Base-by-base conservation (phyloP, 2,113 vertebrate genomes). In the Triplophysa tibetana region DNA sequence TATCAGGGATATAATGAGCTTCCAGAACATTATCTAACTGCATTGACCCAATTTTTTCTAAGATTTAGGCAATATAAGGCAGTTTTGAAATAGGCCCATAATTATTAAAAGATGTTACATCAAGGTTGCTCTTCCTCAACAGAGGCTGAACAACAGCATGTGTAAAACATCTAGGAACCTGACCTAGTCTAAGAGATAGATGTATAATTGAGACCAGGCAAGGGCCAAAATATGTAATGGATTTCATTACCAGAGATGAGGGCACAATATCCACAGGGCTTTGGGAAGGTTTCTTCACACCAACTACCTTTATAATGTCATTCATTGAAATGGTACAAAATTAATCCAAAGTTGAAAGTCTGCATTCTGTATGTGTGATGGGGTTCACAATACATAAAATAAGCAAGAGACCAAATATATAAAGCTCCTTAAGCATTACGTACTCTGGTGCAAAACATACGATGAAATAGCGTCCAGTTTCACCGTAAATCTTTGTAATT, bases 371-470 rank as follows among this genome's bases (percentile, higher is more conserved):
- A 29, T 29, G 45, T 48, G 29, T 29, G 29, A 29, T 29, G 29
- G 29, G 29, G 29, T 29, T 81, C 64, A 66, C 63, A 79, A 56
- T 29, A 69, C 69, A 84, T 65, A 76, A 69, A 84, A 84, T 78
- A 64, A 43, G 64, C 64, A 61, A 52, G 21, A 68, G 66, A 45
- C 48, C 62, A 33, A 16, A 38, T 56, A 41, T 50, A 26, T 11
- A 52, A 50, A 54, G 68, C 67, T 64, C 70, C 80, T 78, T 70
- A 78, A 70, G 64, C 64, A 23, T 63, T 73, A 26, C 75, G 56
- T 66, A 43, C 10, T 26, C 19, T 69, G 75, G 68, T 78, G 63
- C 52, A 77, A 72, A 81, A 77, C 24, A 60, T 29, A 17, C 79
- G 38, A 56, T 43, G 62, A 68, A 77, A 67, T 58, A 80, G 60